These are phyloP conservation scores for Plebejus melissa DNA, from an alignment of 2,888 invertebrate species.

Conservation along the genomic window DNA sequence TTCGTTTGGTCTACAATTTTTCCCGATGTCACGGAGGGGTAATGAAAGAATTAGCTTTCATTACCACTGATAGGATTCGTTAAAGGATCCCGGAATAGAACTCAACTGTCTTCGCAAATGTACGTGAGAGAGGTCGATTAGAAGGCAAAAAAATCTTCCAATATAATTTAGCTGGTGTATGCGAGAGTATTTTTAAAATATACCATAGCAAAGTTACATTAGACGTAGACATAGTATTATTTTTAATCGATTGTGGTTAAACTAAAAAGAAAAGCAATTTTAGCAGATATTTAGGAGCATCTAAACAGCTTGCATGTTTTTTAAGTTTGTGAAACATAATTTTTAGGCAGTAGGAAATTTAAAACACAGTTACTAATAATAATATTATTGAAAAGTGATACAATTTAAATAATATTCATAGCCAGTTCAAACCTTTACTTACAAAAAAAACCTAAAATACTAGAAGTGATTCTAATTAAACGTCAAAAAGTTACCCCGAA, in stretches of 20 bases:
- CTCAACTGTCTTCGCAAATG: conserved; percentile 68
- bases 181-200: background rate
- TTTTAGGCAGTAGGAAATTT: no score
- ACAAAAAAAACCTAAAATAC: background rate
- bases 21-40: conserved; percentile 73
- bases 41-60: conserved; percentile 80
- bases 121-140: conserved; percentile 54
- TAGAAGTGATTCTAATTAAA: background rate
- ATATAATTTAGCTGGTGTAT: background rate
- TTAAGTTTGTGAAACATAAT: no score
- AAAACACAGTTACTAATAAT: no score
- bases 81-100: conserved; percentile 76
- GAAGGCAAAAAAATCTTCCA: conserved; percentile 52
- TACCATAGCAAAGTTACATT: background rate
- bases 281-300: no score
- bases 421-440: background rate
- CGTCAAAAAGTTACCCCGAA: conserved; percentile 56
- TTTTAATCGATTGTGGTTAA: no score
- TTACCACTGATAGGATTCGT: conserved; percentile 76
- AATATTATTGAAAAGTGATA: no score
- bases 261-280: no score
- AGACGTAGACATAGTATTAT: no score
- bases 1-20: conserved; percentile 66
- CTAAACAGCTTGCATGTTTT: no score
- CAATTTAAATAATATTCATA: background rate